Evolutionary conservation across 2,113 vertebrate species (phyloP), one percentile per base, ranked within the genome.

Genomic region (Zosterops pallidus): DNA sequence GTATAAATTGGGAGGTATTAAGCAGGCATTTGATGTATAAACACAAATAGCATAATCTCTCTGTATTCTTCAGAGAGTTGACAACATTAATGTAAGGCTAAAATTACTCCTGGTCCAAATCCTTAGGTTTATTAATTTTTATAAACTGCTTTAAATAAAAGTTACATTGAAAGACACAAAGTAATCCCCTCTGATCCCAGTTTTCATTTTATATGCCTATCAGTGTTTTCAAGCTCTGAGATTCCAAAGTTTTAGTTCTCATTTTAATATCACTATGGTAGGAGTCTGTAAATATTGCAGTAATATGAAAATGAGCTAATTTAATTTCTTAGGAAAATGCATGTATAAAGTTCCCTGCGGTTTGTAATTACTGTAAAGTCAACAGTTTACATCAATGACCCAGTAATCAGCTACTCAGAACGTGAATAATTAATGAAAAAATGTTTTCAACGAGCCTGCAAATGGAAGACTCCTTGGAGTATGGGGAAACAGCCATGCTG

Each of bases 61-160:
- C 60, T 89, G 46, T 89, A 86, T 96, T 97, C 92, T 95, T 97
- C 83, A 91, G 96, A 96, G 69, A 94, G 82, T 74, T 85, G 37
- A 77, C 76, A 92, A 84, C 88, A 86, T 92, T 97, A 97, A 77
- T 47, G 77, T 94, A 97, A 97, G 95, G 93, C 93, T 95, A 94
- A 98, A 98, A 98, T 97, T 94, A 97, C 95, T 95, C 91, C 41
- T 94, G 81, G 92, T 94, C 49, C 72, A 97, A 98, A 97, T 97
- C 94, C 71, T 71, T 82, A 86, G 85, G 96, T 96, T 96, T 97
- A 96, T 97, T 98, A 96, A 98, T 98, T 98, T 97, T 97, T 89
- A 96, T 95, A 96, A 98, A 98, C n/a, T 95, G 57, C 88, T 97
- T 97, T 96, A 96, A 97, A 78, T 83, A 77, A 96, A 98, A 96